phyloP scores from a whole-genome alignment of 2,113 vertebrate species.

The Macquaria australasica region DNA sequence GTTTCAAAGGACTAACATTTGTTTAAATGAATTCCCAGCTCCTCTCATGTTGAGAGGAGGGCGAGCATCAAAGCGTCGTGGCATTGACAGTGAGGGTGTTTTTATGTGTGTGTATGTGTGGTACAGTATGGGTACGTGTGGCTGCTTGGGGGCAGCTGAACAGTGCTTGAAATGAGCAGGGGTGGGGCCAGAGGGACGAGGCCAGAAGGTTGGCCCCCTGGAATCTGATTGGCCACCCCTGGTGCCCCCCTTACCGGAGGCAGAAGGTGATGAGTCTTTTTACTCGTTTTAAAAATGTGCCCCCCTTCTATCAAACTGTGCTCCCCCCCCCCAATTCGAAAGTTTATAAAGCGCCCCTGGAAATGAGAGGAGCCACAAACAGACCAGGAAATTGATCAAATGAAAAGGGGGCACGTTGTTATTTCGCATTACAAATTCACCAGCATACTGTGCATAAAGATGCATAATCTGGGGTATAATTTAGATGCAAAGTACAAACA shows the following conservation, averaged over 20 bases:
- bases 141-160: neutral
- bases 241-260: neutral
- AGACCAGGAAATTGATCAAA: constrained; percentile 58
- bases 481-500: constrained; percentile 77
- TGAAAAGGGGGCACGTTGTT: constrained; percentile 47
- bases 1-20: constrained; percentile 65
- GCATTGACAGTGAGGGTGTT: neutral
- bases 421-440: constrained; percentile 63
- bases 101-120: neutral
- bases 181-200: neutral
- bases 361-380: constrained; percentile 24
- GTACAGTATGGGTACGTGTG: neutral
- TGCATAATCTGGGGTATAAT: constrained; percentile 66
- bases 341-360: neutral
- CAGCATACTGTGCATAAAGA: constrained; percentile 59
- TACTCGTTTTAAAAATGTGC: neutral
- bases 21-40: constrained; percentile 61
- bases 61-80: constrained; percentile 55
- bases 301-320: neutral
- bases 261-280: neutral
- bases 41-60: constrained; percentile 18
- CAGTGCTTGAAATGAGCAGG: constrained; percentile 14
- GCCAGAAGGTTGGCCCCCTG: neutral
- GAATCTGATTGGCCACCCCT: neutral
- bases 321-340: neutral